These are phyloP conservation scores for Neuroterus valhalla DNA, from an alignment of 1,140 invertebrate species.

Conservation along the genomic window DNA sequence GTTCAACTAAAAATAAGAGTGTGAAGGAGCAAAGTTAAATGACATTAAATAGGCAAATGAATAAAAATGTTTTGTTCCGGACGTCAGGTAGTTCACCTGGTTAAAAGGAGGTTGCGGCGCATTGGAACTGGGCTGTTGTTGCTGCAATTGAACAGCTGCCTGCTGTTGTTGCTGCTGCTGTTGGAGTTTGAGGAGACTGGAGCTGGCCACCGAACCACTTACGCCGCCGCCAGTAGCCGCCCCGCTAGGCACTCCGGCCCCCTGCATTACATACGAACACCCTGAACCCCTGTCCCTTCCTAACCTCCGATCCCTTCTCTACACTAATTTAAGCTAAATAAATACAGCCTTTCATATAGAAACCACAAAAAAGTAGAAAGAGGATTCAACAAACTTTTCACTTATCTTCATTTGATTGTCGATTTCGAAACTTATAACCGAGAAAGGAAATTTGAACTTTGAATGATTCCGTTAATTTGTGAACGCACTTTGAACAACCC, in stretches of 20 bases:
- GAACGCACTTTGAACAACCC: too few species aligned
- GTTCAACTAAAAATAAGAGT: conserved; percentile 17
- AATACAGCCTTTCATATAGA: conserved; percentile 8
- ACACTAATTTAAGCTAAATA: conserved; percentile 27
- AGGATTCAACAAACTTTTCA: not conserved
- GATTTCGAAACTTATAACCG: too few species aligned
- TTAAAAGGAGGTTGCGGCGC: conserved; percentile 72
- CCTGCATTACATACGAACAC: conserved; percentile 69
- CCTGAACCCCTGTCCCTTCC: conserved; percentile 59
- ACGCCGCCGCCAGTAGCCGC: conserved; percentile 68
- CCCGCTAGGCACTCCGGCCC: conserved; percentile 68
- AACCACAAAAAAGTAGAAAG: not conserved
- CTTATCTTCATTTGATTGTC: not conserved
- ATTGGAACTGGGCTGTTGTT: conserved; percentile 69
- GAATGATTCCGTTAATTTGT: too few species aligned
- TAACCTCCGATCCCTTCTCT: conserved; percentile 30
- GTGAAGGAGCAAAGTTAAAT: conserved; percentile 20
- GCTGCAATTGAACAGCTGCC: conserved; percentile 67
- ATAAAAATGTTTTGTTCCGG: conserved; percentile 46
- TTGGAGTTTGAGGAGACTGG: conserved; percentile 73
- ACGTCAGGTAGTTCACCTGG: conserved; percentile 70
- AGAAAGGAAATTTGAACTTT: too few species aligned
- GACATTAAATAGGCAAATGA: conserved; percentile 18
- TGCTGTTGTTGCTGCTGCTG: conserved; percentile 73
- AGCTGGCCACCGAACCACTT: conserved; percentile 71